These are phyloP conservation scores for Ctenicera cuprea DNA, from an alignment of 2,888 invertebrate genomes.

Conservation along the genomic window DNA sequence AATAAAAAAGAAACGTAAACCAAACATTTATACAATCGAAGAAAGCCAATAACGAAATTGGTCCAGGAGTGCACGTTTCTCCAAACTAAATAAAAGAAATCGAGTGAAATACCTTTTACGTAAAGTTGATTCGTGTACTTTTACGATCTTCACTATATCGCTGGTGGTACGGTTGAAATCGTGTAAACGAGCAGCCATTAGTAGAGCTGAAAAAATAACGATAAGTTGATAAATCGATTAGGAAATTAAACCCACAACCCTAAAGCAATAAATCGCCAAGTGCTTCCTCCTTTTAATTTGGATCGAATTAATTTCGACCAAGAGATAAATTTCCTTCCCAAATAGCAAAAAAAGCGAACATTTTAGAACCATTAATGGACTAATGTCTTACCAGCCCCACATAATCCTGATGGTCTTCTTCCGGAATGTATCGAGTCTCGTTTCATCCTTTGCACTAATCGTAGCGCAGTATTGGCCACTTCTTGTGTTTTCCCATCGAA, in stretches of 20 bases:
- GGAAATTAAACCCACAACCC: conserved; percentile 8
- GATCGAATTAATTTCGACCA: not conserved
- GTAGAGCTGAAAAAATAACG: conserved; percentile 80
- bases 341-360: not conserved
- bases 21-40: conserved; percentile 14
- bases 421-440: conserved; percentile 98
- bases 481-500: conserved; percentile 95
- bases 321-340: not conserved
- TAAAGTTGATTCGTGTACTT: conserved; percentile 95
- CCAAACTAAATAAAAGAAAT: conserved; percentile 23
- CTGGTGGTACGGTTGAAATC: conserved; percentile 90
- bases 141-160: conserved; percentile 95
- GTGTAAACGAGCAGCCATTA: conserved; percentile 95
- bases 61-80: conserved; percentile 7
- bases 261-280: not conserved
- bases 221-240: conserved; percentile 1
- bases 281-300: not conserved
- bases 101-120: conserved; percentile 80
- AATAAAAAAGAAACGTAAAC: not conserved
- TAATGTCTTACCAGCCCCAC: conserved; percentile 89
- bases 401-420: conserved; percentile 95
- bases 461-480: conserved; percentile 94
- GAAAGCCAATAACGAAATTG: conserved; percentile 21
- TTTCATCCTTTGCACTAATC: conserved; percentile 98
- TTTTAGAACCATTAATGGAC: not conserved